Evolutionary conservation across 2,113 vertebrate species (phyloP), one percentile per base, ranked within the genome.

Genomic region (Sinocyclocheilus rhinocerous): DNA sequence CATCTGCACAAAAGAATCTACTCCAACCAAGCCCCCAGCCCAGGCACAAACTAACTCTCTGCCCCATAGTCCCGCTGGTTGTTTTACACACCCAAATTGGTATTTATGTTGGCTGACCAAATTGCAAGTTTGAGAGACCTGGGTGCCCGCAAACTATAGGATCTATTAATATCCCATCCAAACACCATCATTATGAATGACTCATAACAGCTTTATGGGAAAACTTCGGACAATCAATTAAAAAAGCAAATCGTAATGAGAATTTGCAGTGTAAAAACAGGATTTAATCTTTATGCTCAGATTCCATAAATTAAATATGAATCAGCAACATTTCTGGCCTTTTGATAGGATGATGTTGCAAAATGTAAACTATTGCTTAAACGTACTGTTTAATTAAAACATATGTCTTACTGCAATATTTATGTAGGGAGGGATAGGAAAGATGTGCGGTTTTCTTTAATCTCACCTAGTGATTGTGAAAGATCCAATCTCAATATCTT

Each of bases 21-120:
- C 89, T 57, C 88, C 59, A 81, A 82, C 88, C 83, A 87, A 84
- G 88, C 87, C 85, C 83, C 84, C 88, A 72, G 65, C 86, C 78
- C 80, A 85, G 29, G 81, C 42, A 72, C 70, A 88, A 91, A 91
- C 78, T 77, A 48, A 81, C 90, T 92, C 88, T 93, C 90, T 84
- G 81, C 87, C 91, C 85, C 79, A 91, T 93, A 90, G 91, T 91
- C 89, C 89, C 85, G 72, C 90, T 91, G 88, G 92, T 93, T 94
- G 92, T 94, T 94, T 92, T 93, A 93, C 94, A 94, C 92, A 90
- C 91, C 94, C 92, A 95, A 94, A 95, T 93, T 94, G 92, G 93
- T 94, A 95, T 95, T 95, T 95, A 92, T 92, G 93, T 87, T 86
- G 94, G 91, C 90, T 82, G 87, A 89, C 92, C 89, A 95, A 95